Percentiles rank a stretch among this genome's conserved stretches.
phyloP scores from a whole-genome alignment of 64 coral and sea anemone species.

The Anthopleura sola region DNA sequence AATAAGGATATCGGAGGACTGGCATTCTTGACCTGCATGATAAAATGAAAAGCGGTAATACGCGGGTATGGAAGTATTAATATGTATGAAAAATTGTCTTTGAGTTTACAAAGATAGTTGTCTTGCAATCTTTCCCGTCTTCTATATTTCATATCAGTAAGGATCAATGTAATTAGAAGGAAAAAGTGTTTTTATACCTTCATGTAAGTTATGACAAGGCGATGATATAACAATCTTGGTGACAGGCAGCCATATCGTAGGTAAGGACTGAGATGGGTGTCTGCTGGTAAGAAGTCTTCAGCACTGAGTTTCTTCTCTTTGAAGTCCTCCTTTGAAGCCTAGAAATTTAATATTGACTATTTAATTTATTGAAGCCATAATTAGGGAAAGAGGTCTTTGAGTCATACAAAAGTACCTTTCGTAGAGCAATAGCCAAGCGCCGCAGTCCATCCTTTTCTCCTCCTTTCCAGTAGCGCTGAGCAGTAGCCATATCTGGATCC shows the following conservation, averaged over 20 bases:
- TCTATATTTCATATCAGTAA: too few species aligned
- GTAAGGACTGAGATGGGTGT: constrained; percentile 44
- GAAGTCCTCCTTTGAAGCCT: constrained; percentile 39
- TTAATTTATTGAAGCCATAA: too few species aligned
- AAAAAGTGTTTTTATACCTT: not conserved
- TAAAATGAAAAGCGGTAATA: too few species aligned
- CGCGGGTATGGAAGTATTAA: too few species aligned
- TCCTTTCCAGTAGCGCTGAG: constrained; percentile 29
- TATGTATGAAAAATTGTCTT: too few species aligned
- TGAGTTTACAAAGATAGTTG: too few species aligned
- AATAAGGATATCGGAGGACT: constrained; percentile 13
- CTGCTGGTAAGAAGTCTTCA: constrained; percentile 10
- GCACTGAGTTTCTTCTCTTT: not conserved
- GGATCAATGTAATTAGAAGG: too few species aligned
- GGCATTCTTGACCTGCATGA: constrained; percentile 5
- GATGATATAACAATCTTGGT: constrained; percentile 23
- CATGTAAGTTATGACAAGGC: not conserved
- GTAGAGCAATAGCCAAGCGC: constrained; percentile 14
- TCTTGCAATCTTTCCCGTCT: too few species aligned
- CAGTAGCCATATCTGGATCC: constrained; percentile 20
- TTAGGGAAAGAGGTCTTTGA: too few species aligned
- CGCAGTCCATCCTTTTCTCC: constrained; percentile 45
- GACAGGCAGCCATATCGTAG: constrained; percentile 56
- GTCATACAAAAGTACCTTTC: constrained; percentile 33
- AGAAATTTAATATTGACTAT: too few species aligned